These are phyloP conservation scores for Lordiphosa andalusiaca DNA, from an alignment of 2,888 invertebrate species.

Conservation along the genomic window DNA sequence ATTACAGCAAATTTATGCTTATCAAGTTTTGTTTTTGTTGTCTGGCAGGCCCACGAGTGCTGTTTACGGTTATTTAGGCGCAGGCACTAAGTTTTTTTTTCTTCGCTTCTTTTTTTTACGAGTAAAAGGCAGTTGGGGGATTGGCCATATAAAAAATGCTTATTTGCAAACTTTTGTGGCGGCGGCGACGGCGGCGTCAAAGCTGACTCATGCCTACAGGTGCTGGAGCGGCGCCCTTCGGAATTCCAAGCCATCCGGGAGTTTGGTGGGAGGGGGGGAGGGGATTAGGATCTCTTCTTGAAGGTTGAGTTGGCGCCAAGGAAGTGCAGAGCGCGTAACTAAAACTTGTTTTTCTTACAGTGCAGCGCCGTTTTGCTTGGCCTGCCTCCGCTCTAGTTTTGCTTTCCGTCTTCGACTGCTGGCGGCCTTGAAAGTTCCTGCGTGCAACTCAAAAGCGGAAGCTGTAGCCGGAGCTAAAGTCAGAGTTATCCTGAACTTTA, in stretches of 20 bases:
- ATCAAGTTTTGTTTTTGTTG: constrained; percentile 59
- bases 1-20: constrained; percentile 68
- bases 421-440: constrained; percentile 63
- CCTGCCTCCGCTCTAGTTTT: constrained; percentile 16
- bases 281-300: neutral
- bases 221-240: constrained; percentile 26
- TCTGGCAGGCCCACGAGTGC: constrained; percentile 55
- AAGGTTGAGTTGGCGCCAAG: constrained; percentile 55
- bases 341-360: constrained; percentile 66
- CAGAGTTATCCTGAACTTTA: constrained; percentile 23
- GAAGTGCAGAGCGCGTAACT: constrained; percentile 65
- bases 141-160: constrained; percentile 66
- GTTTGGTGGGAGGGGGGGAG: neutral
- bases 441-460: constrained; percentile 37
- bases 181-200: constrained; percentile 57
- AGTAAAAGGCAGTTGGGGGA: constrained; percentile 36
- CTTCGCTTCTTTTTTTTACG: constrained; percentile 51
- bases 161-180: constrained; percentile 68
- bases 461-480: constrained; percentile 46
- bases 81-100: constrained; percentile 58
- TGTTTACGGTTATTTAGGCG: constrained; percentile 70
- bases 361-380: constrained; percentile 32
- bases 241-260: neutral
- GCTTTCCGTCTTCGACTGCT: constrained; percentile 19
- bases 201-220: constrained; percentile 66